phyloP scores from a whole-genome alignment of 2,113 vertebrate species.

The Pachycephala philippinensis region DNA sequence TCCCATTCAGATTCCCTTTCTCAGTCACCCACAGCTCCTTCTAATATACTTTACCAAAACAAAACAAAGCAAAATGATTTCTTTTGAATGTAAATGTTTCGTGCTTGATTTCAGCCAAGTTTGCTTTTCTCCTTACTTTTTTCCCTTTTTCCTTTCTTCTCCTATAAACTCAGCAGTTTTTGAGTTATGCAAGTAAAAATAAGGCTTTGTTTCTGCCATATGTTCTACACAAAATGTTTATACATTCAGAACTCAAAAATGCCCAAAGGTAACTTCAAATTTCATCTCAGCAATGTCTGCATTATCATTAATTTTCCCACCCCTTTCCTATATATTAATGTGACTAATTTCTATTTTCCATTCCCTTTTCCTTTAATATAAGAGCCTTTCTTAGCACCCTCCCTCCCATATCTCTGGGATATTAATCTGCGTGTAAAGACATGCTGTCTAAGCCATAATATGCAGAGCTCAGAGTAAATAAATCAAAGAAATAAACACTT shows the following conservation, averaged over 20 bases:
- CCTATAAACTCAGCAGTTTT: not conserved
- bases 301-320: slow-evolving; percentile 24
- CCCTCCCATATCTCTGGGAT: not conserved
- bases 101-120: not conserved
- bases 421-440: not conserved
- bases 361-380: slow-evolving; percentile 7
- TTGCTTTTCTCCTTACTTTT: not conserved
- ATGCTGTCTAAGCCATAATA: not conserved
- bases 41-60: not conserved
- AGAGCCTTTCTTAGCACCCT: slow-evolving; percentile 9
- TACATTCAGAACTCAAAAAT: slow-evolving; percentile 1
- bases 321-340: slow-evolving; percentile 36
- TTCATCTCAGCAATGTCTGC: not conserved
- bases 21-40: not conserved
- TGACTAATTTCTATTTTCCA: slow-evolving; percentile 26
- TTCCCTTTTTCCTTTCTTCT: not conserved
- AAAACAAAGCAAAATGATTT: not conserved
- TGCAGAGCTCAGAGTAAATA: not conserved
- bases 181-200: not conserved
- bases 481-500: not conserved
- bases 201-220: not conserved
- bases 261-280: not conserved
- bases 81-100: not conserved
- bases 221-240: slow-evolving; percentile 1
- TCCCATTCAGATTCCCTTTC: not conserved